These are phyloP conservation scores for Catharus bicknelli DNA, from an alignment of 2,113 vertebrate genomes.

Conservation along the genomic window DNA sequence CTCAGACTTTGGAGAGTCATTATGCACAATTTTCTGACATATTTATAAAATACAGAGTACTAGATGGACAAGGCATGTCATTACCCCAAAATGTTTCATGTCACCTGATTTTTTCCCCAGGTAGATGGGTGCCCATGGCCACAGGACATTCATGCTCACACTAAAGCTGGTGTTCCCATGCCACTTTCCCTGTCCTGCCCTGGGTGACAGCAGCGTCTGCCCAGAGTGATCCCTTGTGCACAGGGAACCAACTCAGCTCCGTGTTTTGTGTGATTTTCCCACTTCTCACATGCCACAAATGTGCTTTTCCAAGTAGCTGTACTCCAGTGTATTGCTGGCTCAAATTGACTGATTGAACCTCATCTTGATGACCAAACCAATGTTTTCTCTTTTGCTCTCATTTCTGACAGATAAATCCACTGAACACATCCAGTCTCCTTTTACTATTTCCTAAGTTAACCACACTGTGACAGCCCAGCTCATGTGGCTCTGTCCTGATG, in stretches of 20 bases:
- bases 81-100: background rate
- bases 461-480: background rate
- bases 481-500: fast-evolving
- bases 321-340: background rate
- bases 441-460: background rate
- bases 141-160: background rate
- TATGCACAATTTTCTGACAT: background rate
- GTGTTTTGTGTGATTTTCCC: background rate
- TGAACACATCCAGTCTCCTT: background rate
- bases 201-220: background rate
- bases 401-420: background rate
- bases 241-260: background rate
- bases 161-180: background rate
- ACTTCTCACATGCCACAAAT: background rate
- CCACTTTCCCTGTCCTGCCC: background rate
- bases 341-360: background rate
- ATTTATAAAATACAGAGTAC: background rate
- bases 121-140: background rate
- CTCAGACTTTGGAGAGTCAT: background rate
- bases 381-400: background rate
- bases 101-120: background rate
- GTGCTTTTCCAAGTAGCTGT: background rate
- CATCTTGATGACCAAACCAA: background rate
- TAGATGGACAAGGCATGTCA: background rate
- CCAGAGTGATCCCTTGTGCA: background rate